phyloP scores from a whole-genome alignment of 2,797 vertebrate genomes.

The Benthosema pterotum region DNA sequence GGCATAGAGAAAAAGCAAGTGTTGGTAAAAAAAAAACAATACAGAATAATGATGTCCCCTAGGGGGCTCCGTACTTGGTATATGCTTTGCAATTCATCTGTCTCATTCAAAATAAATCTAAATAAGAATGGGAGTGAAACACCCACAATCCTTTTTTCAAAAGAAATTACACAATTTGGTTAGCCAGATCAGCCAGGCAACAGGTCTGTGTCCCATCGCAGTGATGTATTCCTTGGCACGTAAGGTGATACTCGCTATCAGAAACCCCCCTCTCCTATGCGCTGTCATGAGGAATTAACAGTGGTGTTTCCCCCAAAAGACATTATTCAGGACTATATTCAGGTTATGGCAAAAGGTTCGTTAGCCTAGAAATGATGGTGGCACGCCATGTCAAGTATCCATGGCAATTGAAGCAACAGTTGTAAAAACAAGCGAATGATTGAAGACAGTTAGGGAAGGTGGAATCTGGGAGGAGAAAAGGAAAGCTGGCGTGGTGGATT shows the following conservation, averaged over 20 bases:
- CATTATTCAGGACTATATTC: conserved; percentile 43
- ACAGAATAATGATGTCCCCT: too few relatives aligned
- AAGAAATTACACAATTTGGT: conserved; percentile 60
- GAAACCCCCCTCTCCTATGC: conserved; percentile 47
- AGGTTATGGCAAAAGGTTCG: conserved; percentile 36
- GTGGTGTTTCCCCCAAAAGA: conserved; percentile 27
- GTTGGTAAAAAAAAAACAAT: too few relatives aligned
- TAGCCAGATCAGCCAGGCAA: conserved; percentile 44
- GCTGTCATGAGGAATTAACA: conserved; percentile 67
- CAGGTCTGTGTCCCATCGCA: conserved; percentile 42
- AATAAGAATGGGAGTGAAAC: conserved; percentile 3
- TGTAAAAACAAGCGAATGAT: conserved; percentile 45
- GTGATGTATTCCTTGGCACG: conserved; percentile 60
- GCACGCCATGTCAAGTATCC: conserved; percentile 41
- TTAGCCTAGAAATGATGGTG: conserved; percentile 43
- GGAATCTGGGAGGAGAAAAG: conserved; percentile 8
- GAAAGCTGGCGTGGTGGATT: conserved; percentile 5
- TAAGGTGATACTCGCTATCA: conserved; percentile 57
- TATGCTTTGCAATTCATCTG: too few relatives aligned
- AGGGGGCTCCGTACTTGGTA: too few relatives aligned
- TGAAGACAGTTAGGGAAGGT: conserved; percentile 23
- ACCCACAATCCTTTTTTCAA: conserved; percentile 17
- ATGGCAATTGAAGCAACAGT: conserved; percentile 52
- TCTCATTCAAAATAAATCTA: too few relatives aligned
- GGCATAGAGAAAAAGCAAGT: too few relatives aligned